Conservation (phyloP, 2,888 invertebrate genomes). For the Timema cristinae region DNA sequence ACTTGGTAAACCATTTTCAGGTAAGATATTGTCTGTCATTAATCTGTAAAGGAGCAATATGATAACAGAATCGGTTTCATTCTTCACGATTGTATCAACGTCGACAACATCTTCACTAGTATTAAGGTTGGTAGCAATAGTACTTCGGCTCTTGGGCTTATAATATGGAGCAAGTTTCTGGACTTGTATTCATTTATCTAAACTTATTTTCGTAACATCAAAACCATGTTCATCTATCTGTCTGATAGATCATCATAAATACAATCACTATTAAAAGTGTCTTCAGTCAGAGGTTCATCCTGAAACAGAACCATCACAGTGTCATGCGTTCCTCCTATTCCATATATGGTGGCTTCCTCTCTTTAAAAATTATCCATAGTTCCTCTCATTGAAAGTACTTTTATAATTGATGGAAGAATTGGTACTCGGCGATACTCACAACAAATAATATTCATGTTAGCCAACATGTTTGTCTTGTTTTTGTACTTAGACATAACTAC, state of each 20-base stretch:
- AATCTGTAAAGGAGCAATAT: background rate
- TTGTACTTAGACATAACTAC: background rate
- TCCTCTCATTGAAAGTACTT: background rate
- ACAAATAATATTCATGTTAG: background rate
- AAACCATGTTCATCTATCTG: background rate
- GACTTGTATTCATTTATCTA: background rate
- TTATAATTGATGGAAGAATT: background rate
- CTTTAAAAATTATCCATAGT: background rate
- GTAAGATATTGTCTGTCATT: background rate
- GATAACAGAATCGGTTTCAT: background rate
- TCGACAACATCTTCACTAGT: background rate
- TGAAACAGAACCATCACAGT: background rate
- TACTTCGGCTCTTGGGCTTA: background rate
- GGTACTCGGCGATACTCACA: background rate
- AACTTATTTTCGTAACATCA: background rate
- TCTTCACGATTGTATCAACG: background rate
- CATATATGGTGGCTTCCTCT: background rate
- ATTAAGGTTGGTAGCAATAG: background rate
- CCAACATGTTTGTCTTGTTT: background rate
- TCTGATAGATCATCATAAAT: background rate
- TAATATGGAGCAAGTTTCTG: background rate
- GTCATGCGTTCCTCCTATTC: background rate
- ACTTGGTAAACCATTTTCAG: background rate
- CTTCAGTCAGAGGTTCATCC: too few species aligned
- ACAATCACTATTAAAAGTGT: too few species aligned